phyloP scores from a whole-genome alignment of 64 coral and sea anemone species.

The Acropora tenuis region DNA sequence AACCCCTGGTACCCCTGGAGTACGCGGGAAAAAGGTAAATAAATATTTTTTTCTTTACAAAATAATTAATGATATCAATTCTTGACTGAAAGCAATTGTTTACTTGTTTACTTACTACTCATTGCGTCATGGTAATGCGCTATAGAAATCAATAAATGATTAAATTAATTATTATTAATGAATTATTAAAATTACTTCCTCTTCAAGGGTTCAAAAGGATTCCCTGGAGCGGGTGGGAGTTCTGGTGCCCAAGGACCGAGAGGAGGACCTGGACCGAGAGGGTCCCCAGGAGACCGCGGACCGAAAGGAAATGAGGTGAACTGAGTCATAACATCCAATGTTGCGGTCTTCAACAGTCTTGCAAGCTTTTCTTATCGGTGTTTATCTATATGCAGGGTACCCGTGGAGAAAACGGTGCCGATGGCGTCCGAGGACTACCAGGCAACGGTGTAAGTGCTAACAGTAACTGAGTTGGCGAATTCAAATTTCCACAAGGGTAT shows the following conservation, averaged over 20 bases:
- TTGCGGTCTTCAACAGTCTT: too few species aligned
- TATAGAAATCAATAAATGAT: too few species aligned
- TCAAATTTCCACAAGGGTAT: too few species aligned
- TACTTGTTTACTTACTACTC: too few species aligned
- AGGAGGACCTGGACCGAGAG: slow-evolving; percentile 59
- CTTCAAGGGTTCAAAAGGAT: slow-evolving; percentile 39
- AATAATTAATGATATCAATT: not conserved
- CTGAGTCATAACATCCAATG: not conserved
- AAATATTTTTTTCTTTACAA: too few species aligned
- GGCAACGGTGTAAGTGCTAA: slow-evolving; percentile 21
- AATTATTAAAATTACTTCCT: not conserved
- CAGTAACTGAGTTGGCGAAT: too few species aligned
- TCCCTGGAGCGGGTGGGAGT: slow-evolving; percentile 21
- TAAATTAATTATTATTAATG: not conserved
- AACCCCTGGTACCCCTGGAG: slow-evolving; percentile 8
- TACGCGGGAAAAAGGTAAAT: slow-evolving; percentile 12
- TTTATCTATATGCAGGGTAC: slow-evolving; percentile 13
- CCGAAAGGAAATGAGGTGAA: slow-evolving; percentile 41
- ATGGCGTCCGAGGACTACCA: slow-evolving; percentile 27
- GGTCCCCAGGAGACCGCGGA: slow-evolving; percentile 60
- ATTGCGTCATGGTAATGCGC: too few species aligned
- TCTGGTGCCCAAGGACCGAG: slow-evolving; percentile 23
- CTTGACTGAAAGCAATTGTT: too few species aligned
- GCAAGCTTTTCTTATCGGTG: not conserved
- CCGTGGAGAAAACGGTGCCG: slow-evolving; percentile 50